These are phyloP conservation scores for Trichacis sp. DNA, from an alignment of 2,888 invertebrate genomes.

Conservation along the genomic window DNA sequence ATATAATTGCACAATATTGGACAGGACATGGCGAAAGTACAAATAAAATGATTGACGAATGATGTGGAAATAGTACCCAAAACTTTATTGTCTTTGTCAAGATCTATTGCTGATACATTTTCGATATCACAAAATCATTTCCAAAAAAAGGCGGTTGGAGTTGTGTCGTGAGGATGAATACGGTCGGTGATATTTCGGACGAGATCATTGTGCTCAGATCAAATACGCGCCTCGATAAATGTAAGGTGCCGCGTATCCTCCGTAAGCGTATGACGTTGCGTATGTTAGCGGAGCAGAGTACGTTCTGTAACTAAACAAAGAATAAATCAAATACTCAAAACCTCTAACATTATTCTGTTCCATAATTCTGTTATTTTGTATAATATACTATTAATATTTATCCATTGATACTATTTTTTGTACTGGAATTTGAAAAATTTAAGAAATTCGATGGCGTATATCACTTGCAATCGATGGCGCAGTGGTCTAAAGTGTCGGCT, in stretches of 20 bases:
- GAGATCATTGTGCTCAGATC: constrained; percentile 22
- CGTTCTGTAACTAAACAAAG: constrained; percentile 29
- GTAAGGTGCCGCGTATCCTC: constrained; percentile 28
- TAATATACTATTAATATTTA: too few species aligned
- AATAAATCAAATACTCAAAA: too few species aligned
- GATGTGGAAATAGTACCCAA: constrained; percentile 34
- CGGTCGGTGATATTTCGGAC: constrained; percentile 23
- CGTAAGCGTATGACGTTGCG: constrained; percentile 39
- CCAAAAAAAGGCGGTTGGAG: constrained; percentile 28
- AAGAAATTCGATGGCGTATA: too few species aligned
- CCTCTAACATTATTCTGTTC: too few species aligned
- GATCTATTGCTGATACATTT: constrained; percentile 34
- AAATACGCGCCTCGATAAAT: constrained; percentile 34
- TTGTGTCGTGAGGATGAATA: constrained; percentile 20
- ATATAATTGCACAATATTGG: too few species aligned
- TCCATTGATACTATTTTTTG: too few species aligned
- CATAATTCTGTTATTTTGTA: too few species aligned
- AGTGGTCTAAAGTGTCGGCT: too few species aligned
- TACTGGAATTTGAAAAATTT: too few species aligned
- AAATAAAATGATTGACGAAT: background rate
- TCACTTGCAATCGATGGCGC: too few species aligned
- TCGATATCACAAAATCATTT: constrained; percentile 33
- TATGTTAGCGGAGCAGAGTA: constrained; percentile 45
- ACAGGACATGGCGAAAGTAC: constrained; percentile 2
- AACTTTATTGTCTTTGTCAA: constrained; percentile 31